These are phyloP conservation scores for Caenorhabditis imperialis DNA, from an alignment of 2,888 invertebrate species.

Conservation along the genomic window DNA sequence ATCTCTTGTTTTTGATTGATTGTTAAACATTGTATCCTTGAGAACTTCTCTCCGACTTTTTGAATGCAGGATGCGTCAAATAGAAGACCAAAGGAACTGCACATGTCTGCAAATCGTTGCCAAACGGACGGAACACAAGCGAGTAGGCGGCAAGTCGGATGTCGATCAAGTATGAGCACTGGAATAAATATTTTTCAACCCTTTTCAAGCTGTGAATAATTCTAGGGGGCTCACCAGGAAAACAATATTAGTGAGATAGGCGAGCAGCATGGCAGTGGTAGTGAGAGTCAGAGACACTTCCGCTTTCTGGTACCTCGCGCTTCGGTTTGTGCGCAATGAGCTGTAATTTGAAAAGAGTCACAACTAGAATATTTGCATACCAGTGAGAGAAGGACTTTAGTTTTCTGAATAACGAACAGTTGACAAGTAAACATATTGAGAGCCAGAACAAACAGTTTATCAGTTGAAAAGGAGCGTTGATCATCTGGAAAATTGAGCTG, in stretches of 20 bases:
- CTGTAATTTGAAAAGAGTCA: slow-evolving; percentile 14
- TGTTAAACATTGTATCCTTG: no score
- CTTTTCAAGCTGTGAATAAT: background rate
- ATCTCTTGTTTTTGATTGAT: no score
- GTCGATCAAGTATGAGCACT: slow-evolving; percentile 19
- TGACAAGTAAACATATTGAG: slow-evolving; percentile 8
- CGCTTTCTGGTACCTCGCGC: slow-evolving; percentile 20
- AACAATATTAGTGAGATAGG: slow-evolving; percentile 35
- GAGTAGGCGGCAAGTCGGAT: slow-evolving; percentile 20
- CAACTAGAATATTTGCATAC: slow-evolving; percentile 10
- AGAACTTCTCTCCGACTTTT: no score
- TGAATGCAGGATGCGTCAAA: no score
- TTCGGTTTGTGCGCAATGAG: slow-evolving; percentile 8
- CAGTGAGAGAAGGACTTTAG: slow-evolving; percentile 10
- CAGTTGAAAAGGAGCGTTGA: no score
- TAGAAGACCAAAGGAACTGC: no score
- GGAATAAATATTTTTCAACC: background rate
- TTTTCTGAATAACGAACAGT: slow-evolving; percentile 22
- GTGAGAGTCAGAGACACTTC: slow-evolving; percentile 29
- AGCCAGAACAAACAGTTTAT: slow-evolving; percentile 21
- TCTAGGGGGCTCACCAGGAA: slow-evolving; percentile 30
- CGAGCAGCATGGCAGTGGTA: slow-evolving; percentile 23
- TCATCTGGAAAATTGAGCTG: no score
- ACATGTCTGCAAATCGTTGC: no score
- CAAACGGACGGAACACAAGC: no score